Evolutionary conservation across 2,113 vertebrate species (phyloP), one percentile per base, ranked within the genome.

Genomic region (Lipotes vexillifer): DNA sequence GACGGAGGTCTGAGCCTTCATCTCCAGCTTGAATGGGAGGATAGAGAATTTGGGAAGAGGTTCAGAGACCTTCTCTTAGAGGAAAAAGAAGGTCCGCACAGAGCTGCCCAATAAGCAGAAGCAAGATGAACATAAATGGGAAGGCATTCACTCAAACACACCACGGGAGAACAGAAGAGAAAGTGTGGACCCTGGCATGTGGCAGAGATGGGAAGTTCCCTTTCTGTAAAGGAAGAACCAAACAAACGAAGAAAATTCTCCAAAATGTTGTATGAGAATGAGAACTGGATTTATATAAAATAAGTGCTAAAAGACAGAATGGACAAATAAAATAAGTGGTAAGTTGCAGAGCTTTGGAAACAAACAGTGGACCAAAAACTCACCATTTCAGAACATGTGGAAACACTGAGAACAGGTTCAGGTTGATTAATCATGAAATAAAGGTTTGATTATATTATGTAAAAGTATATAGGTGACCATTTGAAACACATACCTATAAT

Each of bases 231-330:
- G 46, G 68, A 2, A 77, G 33, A 81, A 72, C 33, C 33, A 15
- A 92, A n/a, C 3, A 31, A 38, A n/a, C 7, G 23, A 69, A 61
- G 55, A 61, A 78, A 23, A 38, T 25, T 18, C 33, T 95, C 77
- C 41, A 69, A n/a, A 77, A 27, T 4, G 0, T 1, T 6, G 5
- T 38, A 23, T 44, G 33, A 55, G 14, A 93, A 59, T 59, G 46
- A 94, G 52, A 94, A 93, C 27, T 38, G 20, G 13, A 86, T 89
- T 88, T 72, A 55, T 57, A 55, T 55, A 90, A 78, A 52, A n/a
- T 15, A 87, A 78, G 61, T 81, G 17, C 38, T 75, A n/a, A 94
- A 91, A 65, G 41, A 25, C 71, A 68, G 82, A 29, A 83, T 41
- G 2, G 36, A 72, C 49, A 25, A 84, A 63, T 66, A 18, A 84